Conservation (phyloP, 2,888 invertebrate species). For the Onthophagus sagittarius region DNA sequence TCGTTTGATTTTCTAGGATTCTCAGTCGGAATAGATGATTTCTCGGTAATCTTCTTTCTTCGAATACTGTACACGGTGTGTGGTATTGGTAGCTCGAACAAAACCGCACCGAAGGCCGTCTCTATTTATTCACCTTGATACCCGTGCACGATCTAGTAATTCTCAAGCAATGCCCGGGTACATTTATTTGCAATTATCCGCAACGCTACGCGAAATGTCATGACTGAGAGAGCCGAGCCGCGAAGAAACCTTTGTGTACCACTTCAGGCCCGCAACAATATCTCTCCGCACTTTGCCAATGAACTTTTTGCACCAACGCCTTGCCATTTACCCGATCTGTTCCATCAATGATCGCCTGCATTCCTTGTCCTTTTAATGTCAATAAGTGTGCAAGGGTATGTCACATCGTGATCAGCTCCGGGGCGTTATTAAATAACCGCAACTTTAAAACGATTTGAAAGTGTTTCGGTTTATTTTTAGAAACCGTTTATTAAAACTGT, state of each 20-base stretch:
- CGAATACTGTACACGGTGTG: neutral
- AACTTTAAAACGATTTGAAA: neutral
- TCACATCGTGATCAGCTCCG: neutral
- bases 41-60: neutral
- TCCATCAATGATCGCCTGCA: neutral
- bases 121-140: slow-evolving; percentile 13
- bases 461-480: neutral
- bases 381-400: neutral
- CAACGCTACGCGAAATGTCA: slow-evolving; percentile 9
- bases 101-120: slow-evolving; percentile 11
- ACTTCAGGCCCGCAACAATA: neutral
- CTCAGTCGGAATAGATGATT: neutral
- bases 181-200: slow-evolving; percentile 7
- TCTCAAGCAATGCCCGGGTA: slow-evolving; percentile 2
- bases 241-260: slow-evolving; percentile 8
- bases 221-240: neutral
- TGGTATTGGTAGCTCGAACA: slow-evolving; percentile 1
- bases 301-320: neutral
- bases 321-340: neutral
- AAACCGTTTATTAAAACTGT: neutral
- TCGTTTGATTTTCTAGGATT: neutral
- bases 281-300: neutral
- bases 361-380: neutral
- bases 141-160: slow-evolving; percentile 10
- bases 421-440: neutral